Base-by-base conservation (phyloP, 2,888 invertebrate species). In the Aspidapion aeneum region DNA sequence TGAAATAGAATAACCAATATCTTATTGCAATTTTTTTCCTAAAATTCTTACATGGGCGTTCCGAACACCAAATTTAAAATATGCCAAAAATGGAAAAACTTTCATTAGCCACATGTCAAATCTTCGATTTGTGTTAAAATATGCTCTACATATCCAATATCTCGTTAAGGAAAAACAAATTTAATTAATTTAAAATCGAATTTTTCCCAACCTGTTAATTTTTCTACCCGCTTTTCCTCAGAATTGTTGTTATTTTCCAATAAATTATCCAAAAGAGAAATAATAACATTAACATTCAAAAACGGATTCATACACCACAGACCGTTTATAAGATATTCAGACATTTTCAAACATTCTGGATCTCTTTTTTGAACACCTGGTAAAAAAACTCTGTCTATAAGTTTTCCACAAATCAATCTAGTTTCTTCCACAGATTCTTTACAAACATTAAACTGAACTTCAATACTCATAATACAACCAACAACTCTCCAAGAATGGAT, bases 401-500 rank as follows among this genome's bases (percentile, higher is more conserved):
- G 75, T 49, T 83, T 74, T 18, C 84, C 81, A 70, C 88, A 88
- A 0, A 88, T 83, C 59, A 82, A 80, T 19, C 81, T 83, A 0
- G 91, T 89, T 73, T 90, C 89, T 0, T 83, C 82, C 58, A 86
- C 81, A 2, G 85, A 84, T 1, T 82, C 82, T 1, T 85, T 84
- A 73, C 90, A 90, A 1, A 91, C 80, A 75, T 91, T 91, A 76
- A 87, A 91, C 70, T 90, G 88, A 76, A 96, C 93, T 69, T 92
- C 86, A 64, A 96, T 86, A 1, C 96, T 96, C 67, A 96, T 82
- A 75, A 93, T 80, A 74, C 89, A 84, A 0, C 94, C 94, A 55
- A 96, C 82, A 0, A 91, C 89, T 66, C 89, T 85, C 96, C 95
- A 96, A 74, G 92, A 85, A 77, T 95, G 93, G 3, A 90, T 81